Base-by-base conservation (phyloP, 2,797 vertebrate genomes). In the Phataginus tetradactyla region DNA sequence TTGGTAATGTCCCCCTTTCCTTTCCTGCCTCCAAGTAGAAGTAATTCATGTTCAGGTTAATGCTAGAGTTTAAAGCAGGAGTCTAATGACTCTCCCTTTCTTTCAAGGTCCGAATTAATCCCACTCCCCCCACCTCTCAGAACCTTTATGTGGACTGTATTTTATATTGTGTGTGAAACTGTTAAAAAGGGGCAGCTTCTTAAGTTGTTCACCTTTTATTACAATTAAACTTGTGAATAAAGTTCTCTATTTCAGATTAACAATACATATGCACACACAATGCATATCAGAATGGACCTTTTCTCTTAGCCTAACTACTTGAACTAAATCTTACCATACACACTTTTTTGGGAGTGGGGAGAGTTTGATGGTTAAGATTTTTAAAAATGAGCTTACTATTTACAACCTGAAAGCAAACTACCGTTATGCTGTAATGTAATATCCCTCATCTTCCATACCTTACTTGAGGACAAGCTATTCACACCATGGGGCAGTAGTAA, bases 1-100 rank as follows among this genome's bases (percentile, higher is more conserved):
- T 95, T 90, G 92, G 96, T 88, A 9, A 97, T 86, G 97, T 96
- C 97, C 94, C 98, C 97, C 97, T 98, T 97, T 98, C 97, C 97
- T 98, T 97, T 98, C 97, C 98, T 98, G 96, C 86, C 96, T 97
- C 97, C 90, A 97, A 92, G 86, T 91, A 97, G 79, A 94, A 98
- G 97, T 96, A 96, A 98, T 98, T 94, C 86, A 94, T 68, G 98
- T 97, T 95, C 39, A 97, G 93, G 96, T 98, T 95, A 97, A 72
- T 45, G 95, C 94, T 61, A 0, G 20, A 71, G 39, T 85, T 97
- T 89, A 94, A 96, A 92, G 97, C 96, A 97, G 97, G 90, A 95
- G 96, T 96, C 93, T 92, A 96, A 96, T 83, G 57, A 97, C 79
- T 92, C 93, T 85, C 59, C 3, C 20, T 95, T 90, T 29, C 77